Percentiles rank a stretch among this genome's conserved stretches.
Conservation (phyloP, 2,113 vertebrate species). For the Dicrurus megarhynchus region DNA sequence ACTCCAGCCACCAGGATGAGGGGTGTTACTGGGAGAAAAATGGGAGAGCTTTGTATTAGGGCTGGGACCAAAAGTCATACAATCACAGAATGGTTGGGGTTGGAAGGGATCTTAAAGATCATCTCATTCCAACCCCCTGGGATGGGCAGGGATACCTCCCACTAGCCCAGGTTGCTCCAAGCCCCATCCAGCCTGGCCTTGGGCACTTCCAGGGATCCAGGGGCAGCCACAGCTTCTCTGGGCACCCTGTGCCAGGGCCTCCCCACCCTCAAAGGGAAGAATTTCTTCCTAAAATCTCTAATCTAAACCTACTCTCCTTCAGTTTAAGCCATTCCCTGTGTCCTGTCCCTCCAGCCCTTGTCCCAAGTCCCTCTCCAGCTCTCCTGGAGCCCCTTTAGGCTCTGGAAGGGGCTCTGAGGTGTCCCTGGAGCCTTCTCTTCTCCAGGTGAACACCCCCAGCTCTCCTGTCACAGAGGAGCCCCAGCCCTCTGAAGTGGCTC, state of each 20-base stretch:
- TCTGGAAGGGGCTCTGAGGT: fast-evolving
- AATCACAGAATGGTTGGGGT: background rate
- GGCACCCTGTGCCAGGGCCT: background rate
- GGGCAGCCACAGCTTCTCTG: background rate
- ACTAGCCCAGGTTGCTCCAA: fast-evolving
- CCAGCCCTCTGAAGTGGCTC: background rate
- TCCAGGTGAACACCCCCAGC: background rate
- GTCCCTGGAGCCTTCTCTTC: background rate
- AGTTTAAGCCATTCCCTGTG: fast-evolving
- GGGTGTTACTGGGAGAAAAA: background rate
- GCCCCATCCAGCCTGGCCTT: fast-evolving
- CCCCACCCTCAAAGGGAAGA: fast-evolving
- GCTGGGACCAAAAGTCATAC: background rate
- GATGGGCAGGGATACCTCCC: fast-evolving
- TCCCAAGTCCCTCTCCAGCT: background rate
- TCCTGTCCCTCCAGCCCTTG: background rate
- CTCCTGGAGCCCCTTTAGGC: background rate
- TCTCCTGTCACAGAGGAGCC: background rate
- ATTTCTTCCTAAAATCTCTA: background rate
- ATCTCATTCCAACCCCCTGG: background rate
- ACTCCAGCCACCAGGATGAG: background rate
- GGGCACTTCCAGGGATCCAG: background rate
- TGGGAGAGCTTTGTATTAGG: background rate
- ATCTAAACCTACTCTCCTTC: too few relatives aligned
- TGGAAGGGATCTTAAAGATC: background rate